phyloP scores from a whole-genome alignment of 2,797 vertebrate genomes.

The Acanthis flammea region DNA sequence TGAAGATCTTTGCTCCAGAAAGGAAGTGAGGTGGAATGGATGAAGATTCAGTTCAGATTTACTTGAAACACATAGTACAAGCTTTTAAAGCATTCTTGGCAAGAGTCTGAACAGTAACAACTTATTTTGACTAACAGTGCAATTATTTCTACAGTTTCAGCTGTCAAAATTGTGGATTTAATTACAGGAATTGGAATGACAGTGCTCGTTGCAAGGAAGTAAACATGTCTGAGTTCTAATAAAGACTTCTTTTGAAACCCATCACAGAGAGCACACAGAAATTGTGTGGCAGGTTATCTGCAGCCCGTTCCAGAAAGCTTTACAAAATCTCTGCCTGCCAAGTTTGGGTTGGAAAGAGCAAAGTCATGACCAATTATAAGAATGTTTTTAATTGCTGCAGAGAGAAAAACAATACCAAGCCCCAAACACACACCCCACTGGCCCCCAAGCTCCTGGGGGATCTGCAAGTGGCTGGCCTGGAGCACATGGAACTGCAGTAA shows the following conservation, averaged over 20 bases:
- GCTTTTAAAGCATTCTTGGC: conserved; percentile 14
- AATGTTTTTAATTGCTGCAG: conserved; percentile 43
- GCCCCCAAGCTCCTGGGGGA: neutral
- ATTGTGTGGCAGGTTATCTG: conserved; percentile 31
- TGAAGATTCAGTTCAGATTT: neutral
- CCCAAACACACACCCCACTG: neutral
- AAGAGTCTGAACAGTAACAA: neutral
- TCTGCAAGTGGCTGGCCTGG: neutral
- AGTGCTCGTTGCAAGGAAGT: neutral
- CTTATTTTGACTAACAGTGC: neutral
- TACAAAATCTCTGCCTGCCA: conserved; percentile 7
- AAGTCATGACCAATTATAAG: conserved; percentile 32
- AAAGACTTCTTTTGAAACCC: conserved; percentile 25
- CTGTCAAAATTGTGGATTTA: conserved; percentile 38
- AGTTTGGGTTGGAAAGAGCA: conserved; percentile 2
- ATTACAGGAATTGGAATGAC: conserved; percentile 49
- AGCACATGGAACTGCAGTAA: neutral
- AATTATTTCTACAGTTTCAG: conserved; percentile 30
- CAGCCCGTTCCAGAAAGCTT: conserved; percentile 8
- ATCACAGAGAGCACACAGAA: neutral
- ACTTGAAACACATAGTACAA: neutral
- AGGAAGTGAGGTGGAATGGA: conserved; percentile 1
- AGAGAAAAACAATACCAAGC: neutral
- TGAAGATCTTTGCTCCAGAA: conserved; percentile 26
- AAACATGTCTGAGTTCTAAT: conserved; percentile 13